phyloP scores from a whole-genome alignment of 92 coral and sea anemone genomes.

The Actinernus sp. region DNA sequence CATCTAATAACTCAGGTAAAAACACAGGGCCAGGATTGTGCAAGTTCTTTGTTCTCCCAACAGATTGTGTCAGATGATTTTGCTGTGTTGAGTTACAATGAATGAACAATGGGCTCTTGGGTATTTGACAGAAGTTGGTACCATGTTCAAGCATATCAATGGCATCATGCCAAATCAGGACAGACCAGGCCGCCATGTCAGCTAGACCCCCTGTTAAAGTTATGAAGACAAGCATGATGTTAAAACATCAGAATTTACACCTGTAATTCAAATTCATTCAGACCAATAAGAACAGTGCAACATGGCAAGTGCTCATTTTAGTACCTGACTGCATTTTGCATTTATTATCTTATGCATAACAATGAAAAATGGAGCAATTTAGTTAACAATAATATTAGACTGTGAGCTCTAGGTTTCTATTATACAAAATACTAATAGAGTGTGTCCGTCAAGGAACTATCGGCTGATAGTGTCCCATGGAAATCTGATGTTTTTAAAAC shows the following conservation, averaged over 20 bases:
- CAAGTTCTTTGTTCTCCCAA: slow-evolving; percentile 3
- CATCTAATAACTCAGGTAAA: slow-evolving; percentile 23
- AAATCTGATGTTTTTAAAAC: too few relatives aligned
- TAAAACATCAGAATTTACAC: not conserved
- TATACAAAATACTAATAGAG: too few relatives aligned
- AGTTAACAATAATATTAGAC: too few relatives aligned
- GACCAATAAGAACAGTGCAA: not conserved
- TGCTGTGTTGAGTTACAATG: slow-evolving; percentile 64
- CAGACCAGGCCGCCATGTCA: slow-evolving; percentile 99
- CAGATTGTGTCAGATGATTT: not conserved
- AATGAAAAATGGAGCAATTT: too few relatives aligned
- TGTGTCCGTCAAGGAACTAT: too few relatives aligned
- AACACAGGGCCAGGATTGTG: slow-evolving; percentile 64
- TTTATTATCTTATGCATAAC: too few relatives aligned
- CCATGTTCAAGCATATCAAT: slow-evolving; percentile 94
- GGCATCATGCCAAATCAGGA: slow-evolving; percentile 86
- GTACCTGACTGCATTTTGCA: too few relatives aligned
- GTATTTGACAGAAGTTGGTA: slow-evolving; percentile 69
- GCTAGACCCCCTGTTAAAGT: slow-evolving; percentile 73
- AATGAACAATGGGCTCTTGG: slow-evolving; percentile 82
- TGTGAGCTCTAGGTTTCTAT: too few relatives aligned
- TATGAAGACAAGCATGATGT: not conserved
- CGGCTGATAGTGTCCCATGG: too few relatives aligned
- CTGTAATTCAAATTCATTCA: not conserved
- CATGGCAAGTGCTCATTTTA: too few relatives aligned